phyloP scores from a whole-genome alignment of 2,888 invertebrate species.

The Osmoderma eremita region DNA sequence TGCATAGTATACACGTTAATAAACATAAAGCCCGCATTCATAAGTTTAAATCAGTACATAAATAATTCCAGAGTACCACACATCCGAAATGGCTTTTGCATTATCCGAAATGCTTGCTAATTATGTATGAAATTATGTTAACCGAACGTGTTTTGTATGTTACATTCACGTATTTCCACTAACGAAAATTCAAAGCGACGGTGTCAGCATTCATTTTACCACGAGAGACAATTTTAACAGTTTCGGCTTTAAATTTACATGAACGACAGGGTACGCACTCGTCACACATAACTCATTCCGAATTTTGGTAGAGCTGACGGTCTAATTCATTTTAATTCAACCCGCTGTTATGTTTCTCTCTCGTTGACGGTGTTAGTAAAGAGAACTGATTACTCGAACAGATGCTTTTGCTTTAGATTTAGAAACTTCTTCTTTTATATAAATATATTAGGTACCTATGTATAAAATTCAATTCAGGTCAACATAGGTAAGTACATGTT shows the following conservation, averaged over 20 bases:
- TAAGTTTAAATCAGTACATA: constrained; percentile 32
- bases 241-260: constrained; percentile 34
- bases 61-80: constrained; percentile 36
- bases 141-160: constrained; percentile 32
- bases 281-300: constrained; percentile 32
- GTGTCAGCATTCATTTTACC: constrained; percentile 38
- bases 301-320: constrained; percentile 30
- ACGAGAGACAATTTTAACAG: constrained; percentile 32
- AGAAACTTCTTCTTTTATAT: constrained; percentile 9
- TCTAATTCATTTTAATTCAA: constrained; percentile 36
- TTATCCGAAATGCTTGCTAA: constrained; percentile 39
- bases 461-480: no score
- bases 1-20: background rate
- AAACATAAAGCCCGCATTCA: constrained; percentile 12
- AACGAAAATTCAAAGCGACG: constrained; percentile 42
- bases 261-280: constrained; percentile 29
- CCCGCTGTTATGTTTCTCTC: constrained; percentile 16
- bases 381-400: constrained; percentile 1
- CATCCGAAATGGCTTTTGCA: constrained; percentile 40
- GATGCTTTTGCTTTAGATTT: constrained; percentile 12
- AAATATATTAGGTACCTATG: no score
- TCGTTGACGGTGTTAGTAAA: constrained; percentile 4
- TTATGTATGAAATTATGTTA: constrained; percentile 43
- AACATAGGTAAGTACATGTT: no score
- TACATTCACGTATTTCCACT: constrained; percentile 40